These are phyloP conservation scores for Pocillopora meandrina DNA, from an alignment of 92 coral and sea anemone genomes.

Conservation along the genomic window DNA sequence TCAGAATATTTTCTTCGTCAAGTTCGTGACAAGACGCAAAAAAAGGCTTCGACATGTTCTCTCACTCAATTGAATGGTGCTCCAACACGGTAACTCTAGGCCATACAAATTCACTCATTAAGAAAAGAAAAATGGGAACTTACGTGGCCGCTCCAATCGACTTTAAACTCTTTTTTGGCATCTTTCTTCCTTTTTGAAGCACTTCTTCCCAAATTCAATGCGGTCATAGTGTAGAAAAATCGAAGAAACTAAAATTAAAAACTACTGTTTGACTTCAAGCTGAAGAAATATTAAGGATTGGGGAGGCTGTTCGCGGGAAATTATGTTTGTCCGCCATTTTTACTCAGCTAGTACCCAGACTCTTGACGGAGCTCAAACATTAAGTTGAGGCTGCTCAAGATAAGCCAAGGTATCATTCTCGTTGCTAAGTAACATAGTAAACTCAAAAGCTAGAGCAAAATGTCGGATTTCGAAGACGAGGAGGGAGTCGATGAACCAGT, in stretches of 20 bases:
- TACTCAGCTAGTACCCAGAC: slow-evolving; percentile 3
- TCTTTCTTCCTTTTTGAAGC: slow-evolving; percentile 23
- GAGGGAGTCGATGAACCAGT: slow-evolving; percentile 99
- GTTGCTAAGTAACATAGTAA: slow-evolving; percentile 5
- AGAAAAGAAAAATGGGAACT: neutral
- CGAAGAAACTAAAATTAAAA: neutral
- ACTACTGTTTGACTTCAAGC: too few species aligned
- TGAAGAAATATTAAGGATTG: too few species aligned
- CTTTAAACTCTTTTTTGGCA: neutral
- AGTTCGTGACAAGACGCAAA: too few species aligned
- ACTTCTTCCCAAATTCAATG: neutral
- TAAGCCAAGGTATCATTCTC: neutral
- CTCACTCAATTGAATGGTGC: too few species aligned
- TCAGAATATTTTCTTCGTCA: too few species aligned
- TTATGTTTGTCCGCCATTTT: slow-evolving; percentile 18
- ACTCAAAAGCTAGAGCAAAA: slow-evolving; percentile 16
- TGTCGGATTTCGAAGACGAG: slow-evolving; percentile 99
- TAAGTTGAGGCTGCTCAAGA: too few species aligned
- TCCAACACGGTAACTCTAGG: too few species aligned
- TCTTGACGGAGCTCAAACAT: neutral
- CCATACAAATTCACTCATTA: too few species aligned
- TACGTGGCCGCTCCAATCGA: slow-evolving; percentile 34
- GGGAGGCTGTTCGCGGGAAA: neutral
- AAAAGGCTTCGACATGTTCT: too few species aligned
- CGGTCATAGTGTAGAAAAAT: neutral